Evolutionary conservation across 1,140 invertebrate species (phyloP), one percentile per base, ranked within the genome.

Genomic region (Wasmannia auropunctata): DNA sequence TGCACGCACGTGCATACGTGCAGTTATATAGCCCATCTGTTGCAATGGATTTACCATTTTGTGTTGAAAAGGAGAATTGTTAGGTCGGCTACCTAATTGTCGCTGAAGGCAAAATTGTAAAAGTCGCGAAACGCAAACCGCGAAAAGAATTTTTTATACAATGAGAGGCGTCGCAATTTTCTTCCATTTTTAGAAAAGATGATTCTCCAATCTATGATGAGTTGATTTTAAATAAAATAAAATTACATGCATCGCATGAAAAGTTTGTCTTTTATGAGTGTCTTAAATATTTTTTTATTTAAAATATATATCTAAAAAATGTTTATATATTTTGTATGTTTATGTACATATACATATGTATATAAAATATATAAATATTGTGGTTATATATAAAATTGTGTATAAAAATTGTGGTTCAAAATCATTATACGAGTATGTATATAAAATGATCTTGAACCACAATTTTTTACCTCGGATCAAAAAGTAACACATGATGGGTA

Each of bases 71-170:
- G 56, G 10, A 63, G 37, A 49, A 62, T 37, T 43, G 40, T 75
- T 25, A 19, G 11, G 5, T 22, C 6, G 16, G 25, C 37, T 25
- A 7, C n/a, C 54, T 89, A 89, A 86, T 89, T 75, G 54, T 58
- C 60, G 58, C 63, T 54, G 76, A 88, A 56, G 80, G 56, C 60
- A 76, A 77, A 75, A 72, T 69, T 31, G 37, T 31, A 62, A 63
- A n/a, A 86, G 34, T 81, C 43, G 34, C 46, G 58, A 86, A 88
- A 72, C 60, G 49, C 28, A 22, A 65, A 22, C 1, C 31, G 51
- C 25, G 28, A 72, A 31, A 28, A 75, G 49, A 37, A 37, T 56
- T 37, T 34, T 54, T 74, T 37, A 75, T 16, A 37, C 0, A 31
- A 56, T 2, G 14, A 31, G 56, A 75, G 6, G 3, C 34, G 7